Percentiles rank a stretch among this genome's conserved stretches.
Evolutionary conservation across 2,888 invertebrate genomes (phyloP).

Genomic region (Drosophila neotestacea): DNA sequence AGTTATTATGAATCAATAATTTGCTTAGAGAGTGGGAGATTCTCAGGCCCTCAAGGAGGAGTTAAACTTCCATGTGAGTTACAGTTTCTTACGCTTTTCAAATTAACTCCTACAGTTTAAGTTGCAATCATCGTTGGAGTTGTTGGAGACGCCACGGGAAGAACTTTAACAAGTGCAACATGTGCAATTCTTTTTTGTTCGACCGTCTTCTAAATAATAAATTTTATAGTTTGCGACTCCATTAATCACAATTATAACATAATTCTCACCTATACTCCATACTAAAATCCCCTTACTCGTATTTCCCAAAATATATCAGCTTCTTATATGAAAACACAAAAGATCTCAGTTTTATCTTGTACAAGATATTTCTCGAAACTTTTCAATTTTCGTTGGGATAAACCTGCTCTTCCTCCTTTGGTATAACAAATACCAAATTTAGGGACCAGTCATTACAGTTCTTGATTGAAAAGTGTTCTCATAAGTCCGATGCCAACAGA

Average conservation of each 20-base stretch:
- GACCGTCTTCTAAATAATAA: slow-evolving; percentile 7
- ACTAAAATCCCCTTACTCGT: not conserved
- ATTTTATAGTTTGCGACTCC: slow-evolving; percentile 15
- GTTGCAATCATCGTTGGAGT: slow-evolving; percentile 17
- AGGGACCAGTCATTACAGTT: not conserved
- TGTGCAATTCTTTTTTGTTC: slow-evolving; percentile 40
- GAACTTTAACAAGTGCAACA: slow-evolving; percentile 5
- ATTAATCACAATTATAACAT: not conserved
- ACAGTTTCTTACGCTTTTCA: too few relatives aligned
- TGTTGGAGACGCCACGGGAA: slow-evolving; percentile 16
- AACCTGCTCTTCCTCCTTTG: too few relatives aligned
- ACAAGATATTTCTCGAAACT: too few relatives aligned
- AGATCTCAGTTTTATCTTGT: too few relatives aligned
- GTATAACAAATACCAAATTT: too few relatives aligned
- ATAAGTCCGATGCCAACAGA: too few relatives aligned
- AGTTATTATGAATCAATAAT: too few relatives aligned
- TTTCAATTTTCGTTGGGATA: too few relatives aligned
- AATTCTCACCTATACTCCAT: not conserved
- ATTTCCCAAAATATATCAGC: not conserved
- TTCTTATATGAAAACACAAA: not conserved
- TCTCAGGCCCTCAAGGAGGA: slow-evolving; percentile 18
- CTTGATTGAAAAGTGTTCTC: too few relatives aligned
- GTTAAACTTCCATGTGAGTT: slow-evolving; percentile 33
- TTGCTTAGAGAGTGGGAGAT: slow-evolving; percentile 10
- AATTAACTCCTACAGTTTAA: slow-evolving; percentile 10